phyloP scores from a whole-genome alignment of 2,113 vertebrate species.

The Catharus minimus region DNA sequence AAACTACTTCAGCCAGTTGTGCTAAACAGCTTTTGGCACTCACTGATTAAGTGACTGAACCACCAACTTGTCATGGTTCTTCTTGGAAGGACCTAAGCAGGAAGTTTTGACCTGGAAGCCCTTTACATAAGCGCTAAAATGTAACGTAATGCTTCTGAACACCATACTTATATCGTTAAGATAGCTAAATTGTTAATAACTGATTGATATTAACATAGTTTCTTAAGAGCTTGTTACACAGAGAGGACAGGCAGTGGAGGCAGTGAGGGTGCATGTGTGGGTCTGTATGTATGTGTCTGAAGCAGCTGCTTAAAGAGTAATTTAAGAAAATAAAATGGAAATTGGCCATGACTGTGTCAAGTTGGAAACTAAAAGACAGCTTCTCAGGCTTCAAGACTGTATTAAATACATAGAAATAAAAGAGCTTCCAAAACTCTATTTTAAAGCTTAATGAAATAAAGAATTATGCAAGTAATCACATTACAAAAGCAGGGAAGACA shows the following conservation, averaged over 20 bases:
- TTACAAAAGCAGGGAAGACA: not conserved
- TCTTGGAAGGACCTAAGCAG: not conserved
- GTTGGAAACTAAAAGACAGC: not conserved
- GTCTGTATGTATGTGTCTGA: not conserved
- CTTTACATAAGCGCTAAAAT: not conserved
- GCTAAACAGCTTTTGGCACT: not conserved
- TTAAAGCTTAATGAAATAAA: not conserved
- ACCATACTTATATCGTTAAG: not conserved
- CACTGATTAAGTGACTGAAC: not conserved
- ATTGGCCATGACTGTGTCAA: not conserved
- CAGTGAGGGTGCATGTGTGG: too few relatives aligned
- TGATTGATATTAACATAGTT: not conserved
- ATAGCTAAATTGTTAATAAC: not conserved
- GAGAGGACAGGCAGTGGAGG: not conserved
- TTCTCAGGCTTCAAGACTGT: not conserved
- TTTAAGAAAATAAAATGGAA: not conserved
- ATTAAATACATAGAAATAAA: not conserved
- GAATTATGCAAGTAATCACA: not conserved
- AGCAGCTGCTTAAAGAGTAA: not conserved
- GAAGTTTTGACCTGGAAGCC: not conserved
- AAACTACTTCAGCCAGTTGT: not conserved
- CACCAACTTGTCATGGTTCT: not conserved
- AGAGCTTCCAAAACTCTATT: not conserved
- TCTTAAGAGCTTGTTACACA: not conserved
- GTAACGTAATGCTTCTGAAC: not conserved